Evolutionary conservation across 2,888 invertebrate species (phyloP).

Genomic region (Tuberolachnus salignus): DNA sequence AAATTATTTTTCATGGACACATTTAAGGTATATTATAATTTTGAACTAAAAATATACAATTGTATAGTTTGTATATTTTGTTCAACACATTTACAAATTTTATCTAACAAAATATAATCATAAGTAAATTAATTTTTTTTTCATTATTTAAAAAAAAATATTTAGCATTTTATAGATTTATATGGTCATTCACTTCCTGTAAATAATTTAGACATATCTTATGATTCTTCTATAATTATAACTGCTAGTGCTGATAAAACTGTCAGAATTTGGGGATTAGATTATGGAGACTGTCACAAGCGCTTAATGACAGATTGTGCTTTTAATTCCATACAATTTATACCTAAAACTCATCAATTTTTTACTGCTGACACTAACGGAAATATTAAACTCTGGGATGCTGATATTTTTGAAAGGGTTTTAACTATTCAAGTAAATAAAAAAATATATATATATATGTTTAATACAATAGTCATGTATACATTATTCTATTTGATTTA

Average conservation of each 20-base stretch:
- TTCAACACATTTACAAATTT: too few species aligned
- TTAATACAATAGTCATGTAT: too few species aligned
- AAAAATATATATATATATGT: background rate
- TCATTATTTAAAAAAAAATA: conserved; percentile 25
- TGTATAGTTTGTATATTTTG: too few species aligned
- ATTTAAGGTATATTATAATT: conserved; percentile 74
- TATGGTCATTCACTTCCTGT: conserved; percentile 97
- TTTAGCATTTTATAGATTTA: conserved; percentile 86
- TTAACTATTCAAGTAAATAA: conserved; percentile 78
- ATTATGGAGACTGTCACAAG: conserved; percentile 97
- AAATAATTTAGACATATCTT: conserved; percentile 89
- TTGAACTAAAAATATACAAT: too few species aligned
- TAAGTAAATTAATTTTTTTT: background rate
- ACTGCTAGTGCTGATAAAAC: conserved; percentile 96
- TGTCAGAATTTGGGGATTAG: conserved; percentile 97
- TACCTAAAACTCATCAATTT: conserved; percentile 89
- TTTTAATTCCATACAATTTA: conserved; percentile 85
- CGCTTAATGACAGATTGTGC: conserved; percentile 97
- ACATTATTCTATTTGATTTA: conserved; percentile 62
- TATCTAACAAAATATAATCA: background rate
- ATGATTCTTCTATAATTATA: conserved; percentile 82
- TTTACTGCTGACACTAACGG: conserved; percentile 94
- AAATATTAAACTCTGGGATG: conserved; percentile 96
- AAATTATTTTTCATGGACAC: conserved; percentile 94
- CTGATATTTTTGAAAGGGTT: conserved; percentile 87